A percentile compares a stretch with the other conserved stretches of the same genome.
Evolutionary conservation across 2,888 invertebrate species (phyloP).

Genomic region (Polymixis flavicincta): DNA sequence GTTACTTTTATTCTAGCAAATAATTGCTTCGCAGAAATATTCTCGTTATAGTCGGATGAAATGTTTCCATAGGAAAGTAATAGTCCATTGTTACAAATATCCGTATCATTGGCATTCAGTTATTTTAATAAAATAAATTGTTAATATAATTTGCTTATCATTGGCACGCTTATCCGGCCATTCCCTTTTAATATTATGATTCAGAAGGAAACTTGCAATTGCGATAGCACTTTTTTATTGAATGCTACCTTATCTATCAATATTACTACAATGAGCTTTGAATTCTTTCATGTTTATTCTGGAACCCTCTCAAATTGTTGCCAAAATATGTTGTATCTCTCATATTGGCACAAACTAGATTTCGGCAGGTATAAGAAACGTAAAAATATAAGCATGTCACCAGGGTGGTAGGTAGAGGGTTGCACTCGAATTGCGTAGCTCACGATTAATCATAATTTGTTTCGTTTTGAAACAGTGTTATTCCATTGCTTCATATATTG

Average conservation of each 20-base stretch:
- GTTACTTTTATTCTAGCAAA: constrained; percentile 1
- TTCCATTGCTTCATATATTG: too few relatives aligned
- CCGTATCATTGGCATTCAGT: constrained; percentile 4
- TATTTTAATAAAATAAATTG: not conserved
- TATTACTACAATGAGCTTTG: not conserved
- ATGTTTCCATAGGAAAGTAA: not conserved
- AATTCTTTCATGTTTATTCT: not conserved
- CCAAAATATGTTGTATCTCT: too few relatives aligned
- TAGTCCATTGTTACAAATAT: not conserved
- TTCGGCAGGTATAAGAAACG: too few relatives aligned
- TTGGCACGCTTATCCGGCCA: constrained; percentile 22
- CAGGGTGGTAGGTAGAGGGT: too few relatives aligned
- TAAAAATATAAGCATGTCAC: too few relatives aligned
- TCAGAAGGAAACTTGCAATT: constrained; percentile 30
- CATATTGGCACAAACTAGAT: too few relatives aligned
- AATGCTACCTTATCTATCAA: not conserved
- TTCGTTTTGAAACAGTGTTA: too few relatives aligned
- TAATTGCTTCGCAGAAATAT: not conserved
- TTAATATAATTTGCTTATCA: constrained; percentile 34
- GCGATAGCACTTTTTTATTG: constrained; percentile 15
- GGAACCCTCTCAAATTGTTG: not conserved
- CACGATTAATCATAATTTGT: too few relatives aligned
- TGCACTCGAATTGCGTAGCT: too few relatives aligned
- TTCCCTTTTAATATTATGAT: constrained; percentile 38
- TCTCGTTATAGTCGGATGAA: not conserved